These are phyloP conservation scores for Perizoma flavofasciatum DNA, from an alignment of 2,888 invertebrate genomes.

Conservation along the genomic window DNA sequence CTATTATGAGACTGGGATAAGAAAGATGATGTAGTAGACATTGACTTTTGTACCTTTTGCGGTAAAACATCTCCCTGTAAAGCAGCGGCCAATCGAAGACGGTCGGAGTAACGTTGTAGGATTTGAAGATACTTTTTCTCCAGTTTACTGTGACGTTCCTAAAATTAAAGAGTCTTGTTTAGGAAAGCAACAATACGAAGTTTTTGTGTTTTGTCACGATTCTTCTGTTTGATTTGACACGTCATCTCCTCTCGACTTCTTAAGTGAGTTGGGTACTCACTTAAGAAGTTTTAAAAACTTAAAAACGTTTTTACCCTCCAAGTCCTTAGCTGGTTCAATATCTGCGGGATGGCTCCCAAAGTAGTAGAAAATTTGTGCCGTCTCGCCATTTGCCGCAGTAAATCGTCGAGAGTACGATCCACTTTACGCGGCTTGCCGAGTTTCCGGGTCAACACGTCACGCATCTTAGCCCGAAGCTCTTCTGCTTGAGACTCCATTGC, in stretches of 20 bases:
- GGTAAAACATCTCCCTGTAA: slow-evolving; percentile 71
- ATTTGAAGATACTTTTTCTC: slow-evolving; percentile 66
- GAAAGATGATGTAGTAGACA: too few relatives aligned
- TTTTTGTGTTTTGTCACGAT: too few relatives aligned
- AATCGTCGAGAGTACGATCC: slow-evolving; percentile 69
- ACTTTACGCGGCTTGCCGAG: slow-evolving; percentile 70
- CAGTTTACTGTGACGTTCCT: slow-evolving; percentile 65
- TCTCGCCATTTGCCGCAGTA: slow-evolving; percentile 70
- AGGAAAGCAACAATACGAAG: neutral
- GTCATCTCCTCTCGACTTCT: too few relatives aligned
- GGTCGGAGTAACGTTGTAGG: slow-evolving; percentile 63
- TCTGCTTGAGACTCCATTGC: slow-evolving; percentile 86
- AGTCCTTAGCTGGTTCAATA: slow-evolving; percentile 57
- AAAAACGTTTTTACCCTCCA: slow-evolving; percentile 73
- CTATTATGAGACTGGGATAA: too few relatives aligned
- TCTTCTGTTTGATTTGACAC: too few relatives aligned
- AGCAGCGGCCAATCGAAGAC: slow-evolving; percentile 71
- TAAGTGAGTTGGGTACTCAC: too few relatives aligned
- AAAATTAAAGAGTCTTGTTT: neutral
- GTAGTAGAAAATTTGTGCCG: slow-evolving; percentile 69
- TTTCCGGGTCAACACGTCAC: slow-evolving; percentile 70
- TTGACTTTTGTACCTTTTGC: slow-evolving; percentile 52
- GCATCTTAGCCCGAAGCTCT: slow-evolving; percentile 80
- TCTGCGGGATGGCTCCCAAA: slow-evolving; percentile 56
- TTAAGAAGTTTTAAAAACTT: too few relatives aligned